Percentiles rank a stretch among this genome's conserved stretches.
Evolutionary conservation across 2,797 vertebrate species (phyloP).

Genomic region (Eulemur rubriventer): DNA sequence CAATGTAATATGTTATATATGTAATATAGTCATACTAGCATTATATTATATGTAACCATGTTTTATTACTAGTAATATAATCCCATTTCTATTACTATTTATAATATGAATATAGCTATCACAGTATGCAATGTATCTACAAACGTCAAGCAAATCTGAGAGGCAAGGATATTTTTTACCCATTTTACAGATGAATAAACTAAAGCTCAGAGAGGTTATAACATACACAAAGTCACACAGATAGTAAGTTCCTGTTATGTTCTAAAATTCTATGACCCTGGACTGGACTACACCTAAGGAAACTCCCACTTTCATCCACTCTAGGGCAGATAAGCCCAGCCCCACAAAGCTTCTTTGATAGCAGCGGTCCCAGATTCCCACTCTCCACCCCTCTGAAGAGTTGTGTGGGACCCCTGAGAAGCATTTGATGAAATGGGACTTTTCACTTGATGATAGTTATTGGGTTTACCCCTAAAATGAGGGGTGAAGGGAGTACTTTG

Average conservation of each 20-base stretch:
- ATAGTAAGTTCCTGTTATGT: neutral
- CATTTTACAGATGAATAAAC: slow-evolving; percentile 39
- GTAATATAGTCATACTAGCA: neutral
- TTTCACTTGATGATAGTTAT: neutral
- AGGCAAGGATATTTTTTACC: slow-evolving; percentile 11
- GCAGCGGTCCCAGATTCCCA: neutral
- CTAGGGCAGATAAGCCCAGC: neutral
- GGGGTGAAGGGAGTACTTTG: neutral
- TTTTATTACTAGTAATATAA: slow-evolving; percentile 28
- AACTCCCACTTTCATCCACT: neutral
- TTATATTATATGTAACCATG: neutral
- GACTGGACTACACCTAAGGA: neutral
- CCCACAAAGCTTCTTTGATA: neutral
- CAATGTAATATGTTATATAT: neutral
- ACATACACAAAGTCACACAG: neutral
- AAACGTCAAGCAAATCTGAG: neutral
- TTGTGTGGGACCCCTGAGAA: neutral
- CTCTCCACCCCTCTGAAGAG: neutral
- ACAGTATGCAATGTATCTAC: neutral
- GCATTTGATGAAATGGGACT: neutral
- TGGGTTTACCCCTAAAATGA: neutral
- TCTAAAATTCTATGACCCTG: slow-evolving; percentile 22
- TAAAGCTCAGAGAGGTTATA: neutral
- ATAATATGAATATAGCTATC: neutral
- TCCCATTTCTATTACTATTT: neutral